Evolutionary conservation across 2,797 vertebrate genomes (phyloP).

Genomic region (Dermochelys coriacea): DNA sequence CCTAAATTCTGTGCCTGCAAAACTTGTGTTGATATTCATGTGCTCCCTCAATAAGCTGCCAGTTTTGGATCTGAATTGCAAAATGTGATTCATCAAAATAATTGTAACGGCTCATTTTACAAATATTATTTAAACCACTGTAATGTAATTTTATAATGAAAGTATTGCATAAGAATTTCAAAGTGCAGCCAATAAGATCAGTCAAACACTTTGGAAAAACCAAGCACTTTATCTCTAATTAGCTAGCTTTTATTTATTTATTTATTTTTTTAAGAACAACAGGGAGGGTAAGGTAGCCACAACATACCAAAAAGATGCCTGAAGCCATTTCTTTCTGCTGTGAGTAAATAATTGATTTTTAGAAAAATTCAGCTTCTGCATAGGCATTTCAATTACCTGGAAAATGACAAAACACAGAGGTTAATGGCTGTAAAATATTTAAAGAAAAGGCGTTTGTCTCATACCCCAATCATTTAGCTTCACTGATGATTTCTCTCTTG

Average conservation of each 20-base stretch:
- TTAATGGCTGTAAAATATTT: constrained; percentile 43
- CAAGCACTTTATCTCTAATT: constrained; percentile 69
- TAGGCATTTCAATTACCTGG: constrained; percentile 57
- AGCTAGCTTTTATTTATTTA: constrained; percentile 63
- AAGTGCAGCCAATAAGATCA: constrained; percentile 62
- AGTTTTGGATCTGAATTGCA: accelerated
- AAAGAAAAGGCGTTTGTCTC: neutral
- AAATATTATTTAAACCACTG: accelerated
- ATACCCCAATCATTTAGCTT: accelerated
- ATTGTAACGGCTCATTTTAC: accelerated
- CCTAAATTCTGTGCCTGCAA: neutral
- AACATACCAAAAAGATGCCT: constrained; percentile 49
- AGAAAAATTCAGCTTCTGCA: constrained; percentile 47
- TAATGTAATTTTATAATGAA: constrained; percentile 10
- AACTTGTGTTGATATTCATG: neutral
- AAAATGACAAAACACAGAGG: neutral
- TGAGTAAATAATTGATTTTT: constrained; percentile 68
- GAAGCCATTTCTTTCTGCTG: constrained; percentile 46
- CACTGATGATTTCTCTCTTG: neutral
- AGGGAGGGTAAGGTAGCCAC: constrained; percentile 41
- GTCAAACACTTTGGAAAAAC: constrained; percentile 59
- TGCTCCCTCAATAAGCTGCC: neutral
- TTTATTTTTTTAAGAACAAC: constrained; percentile 55
- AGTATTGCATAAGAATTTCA: constrained; percentile 55
- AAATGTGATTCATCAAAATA: neutral